Base-by-base conservation (phyloP, 1,140 invertebrate species). In the Neomicropteryx cornuta region DNA sequence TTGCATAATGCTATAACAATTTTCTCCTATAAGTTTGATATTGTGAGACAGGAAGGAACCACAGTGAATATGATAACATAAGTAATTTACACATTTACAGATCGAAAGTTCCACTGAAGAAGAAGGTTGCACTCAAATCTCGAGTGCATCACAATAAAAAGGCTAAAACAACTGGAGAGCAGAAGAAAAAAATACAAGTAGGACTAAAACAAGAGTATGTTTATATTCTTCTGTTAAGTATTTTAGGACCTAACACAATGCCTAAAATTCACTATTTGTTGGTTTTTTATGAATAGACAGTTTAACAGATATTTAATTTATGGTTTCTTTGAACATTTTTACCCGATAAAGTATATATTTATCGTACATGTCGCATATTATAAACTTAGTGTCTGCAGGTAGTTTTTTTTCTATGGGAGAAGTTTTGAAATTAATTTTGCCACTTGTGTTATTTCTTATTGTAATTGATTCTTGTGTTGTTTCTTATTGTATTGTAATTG, bases 61-160 rank as follows among this genome's bases (percentile, higher is more conserved):
- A 33, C 33, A 4, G 17, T 10, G 17, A 39, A 47, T 42, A n/a
- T 19, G 14, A 28, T 33, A 2, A 32, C 19, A 22, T 16, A 5
- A 21, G 18, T 39, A 41, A 36, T 22, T 35, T 44, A 33, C 21
- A 13, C 17, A 35, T 38, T 55, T 55, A 27, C 49, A 68, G 80
- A 36, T 79, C 79, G 14, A 83, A 84, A 59, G 66, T 84, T 23
- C 81, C 81, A 31, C 63, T 84, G 24, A 83, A 82, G 55, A 78
- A 79, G 49, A 81, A 81, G 56, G 79, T 84, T 27, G 64, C 66
- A 16, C 45, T 68, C 5, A 56, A 63, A 36, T 64, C 62, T 2
- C 69, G 79, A 18, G 77, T 79, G 23, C 73, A 77, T 42, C 64
- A 72, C 33, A 59, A 51, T 42, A 60, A 65, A 43, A 72, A 66